phyloP scores from a whole-genome alignment of 2,113 vertebrate species.

The Oreochromis aureus region DNA sequence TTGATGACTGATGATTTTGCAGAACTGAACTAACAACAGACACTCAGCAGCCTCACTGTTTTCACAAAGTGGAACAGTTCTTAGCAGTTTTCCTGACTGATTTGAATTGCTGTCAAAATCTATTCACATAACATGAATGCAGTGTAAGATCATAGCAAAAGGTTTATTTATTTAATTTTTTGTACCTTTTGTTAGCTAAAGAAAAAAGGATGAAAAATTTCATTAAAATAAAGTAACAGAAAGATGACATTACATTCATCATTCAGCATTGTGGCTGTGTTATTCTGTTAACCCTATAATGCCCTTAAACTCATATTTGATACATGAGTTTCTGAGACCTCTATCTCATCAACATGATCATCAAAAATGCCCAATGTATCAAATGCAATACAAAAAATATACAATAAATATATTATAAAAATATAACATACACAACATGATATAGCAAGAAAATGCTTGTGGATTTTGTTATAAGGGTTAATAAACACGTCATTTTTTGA shows the following conservation, averaged over 20 bases:
- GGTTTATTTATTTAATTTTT: neutral
- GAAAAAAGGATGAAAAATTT: neutral
- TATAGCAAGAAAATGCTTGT: neutral
- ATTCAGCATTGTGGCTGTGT: neutral
- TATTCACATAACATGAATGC: neutral
- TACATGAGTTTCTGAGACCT: neutral
- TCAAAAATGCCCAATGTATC: neutral
- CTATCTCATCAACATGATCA: neutral
- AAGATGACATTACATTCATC: neutral
- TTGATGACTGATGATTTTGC: neutral
- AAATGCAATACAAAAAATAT: neutral
- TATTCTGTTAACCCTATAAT: neutral
- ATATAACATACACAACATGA: neutral
- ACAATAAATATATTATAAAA: neutral
- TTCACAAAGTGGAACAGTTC: neutral
- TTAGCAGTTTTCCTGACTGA: neutral
- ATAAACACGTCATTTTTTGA: neutral
- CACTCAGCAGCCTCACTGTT: neutral
- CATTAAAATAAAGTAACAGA: neutral
- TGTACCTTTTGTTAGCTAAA: fast-evolving
- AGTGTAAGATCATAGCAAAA: neutral
- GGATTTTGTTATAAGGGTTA: neutral
- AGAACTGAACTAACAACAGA: neutral
- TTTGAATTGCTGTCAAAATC: neutral
- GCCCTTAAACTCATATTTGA: neutral